Base-by-base conservation (phyloP, 1,140 invertebrate species). In the Drosophila nigromelanica region DNA sequence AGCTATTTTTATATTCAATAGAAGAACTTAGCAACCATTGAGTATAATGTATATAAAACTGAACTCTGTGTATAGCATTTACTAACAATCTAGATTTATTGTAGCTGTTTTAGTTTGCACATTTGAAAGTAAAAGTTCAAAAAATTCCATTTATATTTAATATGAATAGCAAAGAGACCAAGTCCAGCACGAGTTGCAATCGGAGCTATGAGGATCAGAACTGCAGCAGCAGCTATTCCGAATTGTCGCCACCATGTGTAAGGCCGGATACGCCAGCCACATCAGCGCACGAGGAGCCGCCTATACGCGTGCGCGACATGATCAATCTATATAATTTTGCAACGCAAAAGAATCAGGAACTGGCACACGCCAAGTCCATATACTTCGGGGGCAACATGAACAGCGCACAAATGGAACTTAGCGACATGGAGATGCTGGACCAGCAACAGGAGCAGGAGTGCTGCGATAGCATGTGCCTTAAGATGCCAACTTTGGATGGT, bases 291-390 rank as follows among this genome's bases (percentile, higher is more conserved):
- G 21, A 67, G 33, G 82, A 87, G 47, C 64, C 76, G 1, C 73
- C 72, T 4, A 78, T 89, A 11, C 69, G 79, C 11, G 83, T 89
- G 3, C 83, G 79, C 5, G 83, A 89, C 33, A 83, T 89, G 83
- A 89, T 89, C 10, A 83, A 89, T 24, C 30, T 89, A 3, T 89
- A 89, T 40, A 89, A 89, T 42, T 77, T 72, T 47, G 83, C 83
- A 18, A 89, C 80, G 5, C 64, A 83, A 35, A 79, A 89, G 69
- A 89, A 89, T 61, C 76, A 89, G 48, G 83, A 89, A 14, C 43
- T 89, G 56, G 73, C 72, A 2, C 70, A 67, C 1, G 83, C 76
- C 48, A 89, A 89, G 39, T 83, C 83, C 7, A 35, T 83, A 2
- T 82, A 83, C 6, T 77, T 74, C 39, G 73, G 69, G 6, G 35